Base-by-base conservation (phyloP, 2,113 vertebrate species). In the Lepus americanus region DNA sequence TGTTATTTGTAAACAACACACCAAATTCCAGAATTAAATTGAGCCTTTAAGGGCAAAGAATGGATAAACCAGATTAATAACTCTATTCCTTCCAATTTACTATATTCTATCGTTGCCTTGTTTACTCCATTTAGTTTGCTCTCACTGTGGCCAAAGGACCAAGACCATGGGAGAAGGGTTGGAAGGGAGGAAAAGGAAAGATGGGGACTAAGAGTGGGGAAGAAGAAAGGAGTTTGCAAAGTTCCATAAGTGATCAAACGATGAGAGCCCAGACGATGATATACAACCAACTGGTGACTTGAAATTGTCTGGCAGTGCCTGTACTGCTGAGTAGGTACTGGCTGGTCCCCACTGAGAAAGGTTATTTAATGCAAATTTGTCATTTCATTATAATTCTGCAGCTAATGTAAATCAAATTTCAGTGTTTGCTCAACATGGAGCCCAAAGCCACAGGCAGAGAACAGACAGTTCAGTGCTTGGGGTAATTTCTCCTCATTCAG, bases 321-420 rank as follows among this genome's bases (percentile, higher is more conserved):
- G 59, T 55, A 72, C 16, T 95, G 86, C 91, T 69, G 79, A 94
- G 22, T 94, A 27, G 84, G 49, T 67, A 70, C 36, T 67, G 80
- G 59, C 69, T 76, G 31, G 17, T 87, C 19, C 92, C 22, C 51
- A n/a, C 44, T 51, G 77, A 95, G 90, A 89, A 94, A 94, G 83
- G 95, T 69, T 87, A 87, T 80, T 94, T 87, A 95, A 92, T 80
- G 89, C 27, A 95, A 82, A 90, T 86, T 63, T 77, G 36, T 97
- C 92, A 83, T 95, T 95, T 97, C 86, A 76, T 95, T 96, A 69
- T 14, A 96, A 33, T 81, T 95, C 67, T 90, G 78, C 36, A 83
- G 39, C 39, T 73, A 86, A 83, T 49, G 29, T 79, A 95, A 95
- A 94, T 93, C 74, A 83, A 49, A 90, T 95, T 90, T 92, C 70